Evolutionary conservation across 2,888 invertebrate genomes (phyloP), one percentile per base, ranked within the genome.

Genomic region (Nymphalis urticae): DNA sequence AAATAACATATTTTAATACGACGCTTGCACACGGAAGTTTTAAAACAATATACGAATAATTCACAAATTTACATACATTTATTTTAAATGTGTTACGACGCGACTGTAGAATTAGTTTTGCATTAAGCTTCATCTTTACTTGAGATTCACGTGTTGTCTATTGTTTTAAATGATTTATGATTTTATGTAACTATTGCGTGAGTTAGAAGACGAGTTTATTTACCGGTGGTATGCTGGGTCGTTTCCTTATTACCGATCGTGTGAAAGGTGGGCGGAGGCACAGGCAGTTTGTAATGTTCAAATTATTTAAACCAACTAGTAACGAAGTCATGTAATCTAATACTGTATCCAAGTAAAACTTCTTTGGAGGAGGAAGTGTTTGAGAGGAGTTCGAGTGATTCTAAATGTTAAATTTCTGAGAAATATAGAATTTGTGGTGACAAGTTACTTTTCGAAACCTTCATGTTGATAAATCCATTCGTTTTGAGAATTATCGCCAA

Each of bases 141-240:
- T 17, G 53, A 58, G 21, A 59, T 66, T 69, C 61, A 61, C 56
- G 64, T 27, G 27, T 51, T n/a, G 10, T 53, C 70, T 62, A 67
- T 70, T 70, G 70, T 70, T 64, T 56, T 10, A 53, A 65, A 48
- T 48, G 62, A 48, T 50, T 69, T 48, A 60, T 68, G 53, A 58
- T 65, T 69, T 82, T 80, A 80, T 73, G 75, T 80, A 82, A 83
- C 68, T 66, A 58, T 83, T 82, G 72, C 76, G 68, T 77, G 81
- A 85, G 42, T 13, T 42, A 13, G 13, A 42, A 60, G 36, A 64
- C 47, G 36, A 19, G 58, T 36, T 17, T 27, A 5, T 54, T 16
- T 32, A 58, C 16, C 6, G 48, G 48, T 48, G 48, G 48, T 61
- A 16, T 17, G 9, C 24, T 36, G 27, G 47, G 24, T 27, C 53